Percentiles rank a stretch among this genome's conserved stretches.
These are phyloP conservation scores for Phania funesta DNA, from an alignment of 2,888 invertebrate species.

Conservation along the genomic window DNA sequence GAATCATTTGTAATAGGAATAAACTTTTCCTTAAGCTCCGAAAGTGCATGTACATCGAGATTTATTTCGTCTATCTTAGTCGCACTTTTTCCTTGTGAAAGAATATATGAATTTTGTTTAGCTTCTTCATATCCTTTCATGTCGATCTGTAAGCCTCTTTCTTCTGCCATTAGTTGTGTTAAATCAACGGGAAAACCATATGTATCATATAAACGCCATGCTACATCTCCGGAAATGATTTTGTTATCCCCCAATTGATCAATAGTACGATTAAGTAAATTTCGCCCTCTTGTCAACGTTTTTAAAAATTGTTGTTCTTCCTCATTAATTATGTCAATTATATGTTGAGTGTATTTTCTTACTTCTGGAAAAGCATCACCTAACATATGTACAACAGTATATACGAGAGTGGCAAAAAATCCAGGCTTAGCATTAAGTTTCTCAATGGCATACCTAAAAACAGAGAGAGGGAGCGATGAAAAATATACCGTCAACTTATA, in stretches of 20 bases:
- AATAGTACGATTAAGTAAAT: constrained; percentile 94
- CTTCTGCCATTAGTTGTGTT: constrained; percentile 98
- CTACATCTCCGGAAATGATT: constrained; percentile 95
- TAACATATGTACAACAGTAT: constrained; percentile 92
- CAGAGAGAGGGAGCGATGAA: too few species aligned
- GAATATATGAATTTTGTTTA: constrained; percentile 92
- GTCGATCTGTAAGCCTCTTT: constrained; percentile 93
- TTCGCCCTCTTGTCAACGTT: constrained; percentile 94
- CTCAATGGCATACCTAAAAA: constrained; percentile 92
- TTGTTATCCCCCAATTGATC: constrained; percentile 87
- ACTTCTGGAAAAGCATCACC: constrained; percentile 91
- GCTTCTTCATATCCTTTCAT: constrained; percentile 95
- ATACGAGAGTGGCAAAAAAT: constrained; percentile 93
- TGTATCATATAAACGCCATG: constrained; percentile 99
- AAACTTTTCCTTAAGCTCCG: constrained; percentile 89
- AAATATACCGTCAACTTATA: too few species aligned
- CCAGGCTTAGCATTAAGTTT: constrained; percentile 98
- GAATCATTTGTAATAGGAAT: constrained; percentile 93
- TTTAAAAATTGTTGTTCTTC: constrained; percentile 99
- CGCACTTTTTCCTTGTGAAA: constrained; percentile 92
- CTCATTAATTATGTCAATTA: constrained; percentile 97
- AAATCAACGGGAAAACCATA: constrained; percentile 99
- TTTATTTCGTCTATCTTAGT: constrained; percentile 91
- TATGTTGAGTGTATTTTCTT: constrained; percentile 92
- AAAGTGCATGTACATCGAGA: constrained; percentile 97